These are phyloP conservation scores for Neotoxoptera formosana DNA, from an alignment of 1,140 invertebrate genomes.

Conservation along the genomic window DNA sequence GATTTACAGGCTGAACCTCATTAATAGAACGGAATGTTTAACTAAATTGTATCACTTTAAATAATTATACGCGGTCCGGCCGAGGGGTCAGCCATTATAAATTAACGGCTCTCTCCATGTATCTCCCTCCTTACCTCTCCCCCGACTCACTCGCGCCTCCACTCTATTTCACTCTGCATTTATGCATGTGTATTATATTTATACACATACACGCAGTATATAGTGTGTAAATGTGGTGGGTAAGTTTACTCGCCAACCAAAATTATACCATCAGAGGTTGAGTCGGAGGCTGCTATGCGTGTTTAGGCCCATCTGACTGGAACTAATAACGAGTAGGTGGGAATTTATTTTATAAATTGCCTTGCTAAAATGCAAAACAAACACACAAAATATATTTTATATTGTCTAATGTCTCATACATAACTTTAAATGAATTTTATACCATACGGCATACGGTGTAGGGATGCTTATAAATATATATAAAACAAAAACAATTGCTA, in stretches of 20 bases:
- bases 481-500: too few species aligned
- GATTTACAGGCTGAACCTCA: conserved; percentile 38
- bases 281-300: neutral
- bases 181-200: neutral
- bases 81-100: conserved; percentile 44
- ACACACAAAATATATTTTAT: neutral
- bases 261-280: neutral
- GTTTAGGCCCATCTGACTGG: neutral
- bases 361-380: neutral
- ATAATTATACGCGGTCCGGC: conserved; percentile 38
- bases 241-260: neutral
- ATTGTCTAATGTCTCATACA: neutral
- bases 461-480: too few species aligned
- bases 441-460: neutral
- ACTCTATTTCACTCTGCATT: neutral
- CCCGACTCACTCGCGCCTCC: neutral
- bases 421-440: neutral
- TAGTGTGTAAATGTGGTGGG: neutral
- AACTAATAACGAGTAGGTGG: neutral
- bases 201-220: neutral
- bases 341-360: neutral
- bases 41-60: conserved; percentile 57
- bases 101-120: conserved; percentile 24
- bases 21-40: conserved; percentile 47
- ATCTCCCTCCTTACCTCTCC: neutral